Evolutionary conservation across 30 jellyfish, hydroid and myxozoan genomes (phyloP).

Genomic region (Chrysaora quinquecirrha): DNA sequence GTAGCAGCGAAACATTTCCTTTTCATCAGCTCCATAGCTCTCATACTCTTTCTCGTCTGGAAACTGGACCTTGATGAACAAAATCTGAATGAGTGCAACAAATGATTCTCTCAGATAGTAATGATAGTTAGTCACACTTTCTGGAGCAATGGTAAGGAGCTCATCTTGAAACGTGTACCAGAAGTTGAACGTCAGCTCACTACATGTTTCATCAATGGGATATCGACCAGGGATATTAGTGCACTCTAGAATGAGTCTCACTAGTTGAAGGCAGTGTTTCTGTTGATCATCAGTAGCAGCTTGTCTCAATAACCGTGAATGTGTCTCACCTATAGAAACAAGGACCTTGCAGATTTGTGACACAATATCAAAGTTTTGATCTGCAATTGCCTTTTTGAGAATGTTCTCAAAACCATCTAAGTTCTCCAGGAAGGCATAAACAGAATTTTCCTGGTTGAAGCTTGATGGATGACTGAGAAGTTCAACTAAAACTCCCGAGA

Average conservation of each 20-base stretch:
- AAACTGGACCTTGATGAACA: constrained; percentile 61
- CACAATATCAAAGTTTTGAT: constrained; percentile 40
- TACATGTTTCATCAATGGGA: constrained; percentile 86
- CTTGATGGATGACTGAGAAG: constrained; percentile 80
- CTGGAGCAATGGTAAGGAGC: constrained; percentile 47
- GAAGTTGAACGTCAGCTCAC: constrained; percentile 84
- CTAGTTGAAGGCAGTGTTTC: constrained; percentile 52
- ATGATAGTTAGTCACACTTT: constrained; percentile 54
- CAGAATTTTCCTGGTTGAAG: constrained; percentile 66
- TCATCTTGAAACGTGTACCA: constrained; percentile 91
- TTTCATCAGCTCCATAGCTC: constrained; percentile 66
- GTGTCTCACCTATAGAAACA: constrained; percentile 79
- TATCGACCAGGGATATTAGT: constrained; percentile 69
- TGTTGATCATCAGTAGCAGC: constrained; percentile 68
- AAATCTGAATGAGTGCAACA: constrained; percentile 62
- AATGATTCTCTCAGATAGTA: constrained; percentile 57
- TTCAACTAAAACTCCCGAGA: constrained; percentile 59
- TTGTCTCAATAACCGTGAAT: constrained; percentile 52
- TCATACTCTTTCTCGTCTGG: constrained; percentile 62
- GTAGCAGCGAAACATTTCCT: constrained; percentile 83
- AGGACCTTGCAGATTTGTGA: constrained; percentile 62
- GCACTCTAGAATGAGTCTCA: constrained; percentile 52
- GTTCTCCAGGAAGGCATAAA: constrained; percentile 49
- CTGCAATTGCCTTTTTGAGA: constrained; percentile 35
- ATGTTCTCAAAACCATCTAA: constrained; percentile 55